These are phyloP conservation scores for Brachionus sp. DNA, from an alignment of 1,140 invertebrate species.

Conservation along the genomic window DNA sequence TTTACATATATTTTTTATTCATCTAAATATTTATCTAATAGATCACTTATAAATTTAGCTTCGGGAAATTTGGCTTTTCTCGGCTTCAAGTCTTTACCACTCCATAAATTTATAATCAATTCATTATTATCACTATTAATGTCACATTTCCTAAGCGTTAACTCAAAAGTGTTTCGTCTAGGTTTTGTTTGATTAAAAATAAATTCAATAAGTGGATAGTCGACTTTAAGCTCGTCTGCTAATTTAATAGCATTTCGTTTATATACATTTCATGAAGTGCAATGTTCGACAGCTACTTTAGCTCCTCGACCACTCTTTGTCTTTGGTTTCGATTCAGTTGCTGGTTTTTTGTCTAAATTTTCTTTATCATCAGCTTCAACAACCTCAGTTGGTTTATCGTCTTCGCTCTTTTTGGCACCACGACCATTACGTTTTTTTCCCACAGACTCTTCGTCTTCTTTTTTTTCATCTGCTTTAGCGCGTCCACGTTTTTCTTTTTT, in stretches of 20 bases:
- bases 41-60: background rate
- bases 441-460: background rate
- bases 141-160: background rate
- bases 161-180: background rate
- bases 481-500: slow-evolving; percentile 1
- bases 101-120: background rate
- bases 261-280: slow-evolving; percentile 16
- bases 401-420: background rate
- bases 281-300: slow-evolving; percentile 21
- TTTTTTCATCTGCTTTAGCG: background rate
- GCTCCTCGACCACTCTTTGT: background rate
- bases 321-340: background rate
- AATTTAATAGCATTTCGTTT: background rate
- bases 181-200: slow-evolving; percentile 4
- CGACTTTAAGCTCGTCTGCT: slow-evolving; percentile 5
- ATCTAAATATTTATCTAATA: slow-evolving; percentile 24
- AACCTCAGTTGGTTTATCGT: background rate
- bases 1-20: slow-evolving; percentile 17
- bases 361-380: background rate
- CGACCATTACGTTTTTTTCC: background rate
- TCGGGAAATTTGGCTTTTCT: slow-evolving; percentile 1
- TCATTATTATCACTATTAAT: background rate
- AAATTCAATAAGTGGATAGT: slow-evolving; percentile 14
- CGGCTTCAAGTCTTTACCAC: slow-evolving; percentile 23
- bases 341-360: background rate